Conservation (phyloP, 2,113 vertebrate genomes). For the Cranoglanis bouderius region DNA sequence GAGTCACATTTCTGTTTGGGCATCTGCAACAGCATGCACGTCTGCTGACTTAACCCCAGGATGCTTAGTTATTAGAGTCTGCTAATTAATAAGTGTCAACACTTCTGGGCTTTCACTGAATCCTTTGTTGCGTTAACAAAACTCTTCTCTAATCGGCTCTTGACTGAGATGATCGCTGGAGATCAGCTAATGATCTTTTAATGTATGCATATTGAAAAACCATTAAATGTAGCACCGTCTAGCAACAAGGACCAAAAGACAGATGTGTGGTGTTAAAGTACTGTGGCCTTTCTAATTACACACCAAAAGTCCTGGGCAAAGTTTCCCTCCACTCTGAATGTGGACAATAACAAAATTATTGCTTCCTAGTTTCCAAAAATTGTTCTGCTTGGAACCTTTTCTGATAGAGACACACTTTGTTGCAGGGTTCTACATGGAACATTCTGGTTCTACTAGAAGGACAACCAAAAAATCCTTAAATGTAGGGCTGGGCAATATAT, state of each 20-base stretch:
- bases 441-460: not conserved
- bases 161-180: conserved; percentile 67
- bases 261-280: conserved; percentile 40
- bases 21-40: not conserved
- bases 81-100: conserved; percentile 79
- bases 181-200: conserved; percentile 74
- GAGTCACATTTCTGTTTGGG: not conserved
- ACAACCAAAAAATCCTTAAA: too few species aligned
- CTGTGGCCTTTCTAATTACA: conserved; percentile 40
- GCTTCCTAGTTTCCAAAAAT: not conserved
- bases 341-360: not conserved
- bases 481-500: too few species aligned
- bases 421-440: not conserved
- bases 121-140: conserved; percentile 67
- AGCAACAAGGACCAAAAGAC: conserved; percentile 57
- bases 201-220: conserved; percentile 63
- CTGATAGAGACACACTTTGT: not conserved
- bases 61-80: conserved; percentile 62
- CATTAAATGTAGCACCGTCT: conserved; percentile 61
- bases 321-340: not conserved
- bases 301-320: conserved; percentile 5
- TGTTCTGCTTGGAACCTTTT: not conserved
- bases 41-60: conserved; percentile 26
- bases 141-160: conserved; percentile 77
- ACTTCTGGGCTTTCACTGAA: conserved; percentile 66